phyloP scores from a whole-genome alignment of 37 sponge, comb jelly and placozoan species.

The Bolinopsis microptera region DNA sequence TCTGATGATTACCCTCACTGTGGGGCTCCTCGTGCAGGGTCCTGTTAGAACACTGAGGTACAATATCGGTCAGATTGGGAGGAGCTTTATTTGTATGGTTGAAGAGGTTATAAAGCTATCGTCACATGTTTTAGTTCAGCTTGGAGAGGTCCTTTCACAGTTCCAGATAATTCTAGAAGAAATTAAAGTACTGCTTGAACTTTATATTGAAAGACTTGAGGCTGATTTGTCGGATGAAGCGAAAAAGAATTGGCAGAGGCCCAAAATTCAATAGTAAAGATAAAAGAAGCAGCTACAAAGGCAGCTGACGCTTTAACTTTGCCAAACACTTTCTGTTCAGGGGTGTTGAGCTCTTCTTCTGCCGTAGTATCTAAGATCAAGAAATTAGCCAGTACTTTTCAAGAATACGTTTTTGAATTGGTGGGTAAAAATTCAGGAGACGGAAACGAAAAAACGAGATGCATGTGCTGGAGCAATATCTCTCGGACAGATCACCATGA shows the following conservation, averaged over 20 bases:
- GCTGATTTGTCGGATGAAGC: neutral
- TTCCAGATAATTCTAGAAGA: conserved; percentile 26
- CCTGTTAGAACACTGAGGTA: neutral
- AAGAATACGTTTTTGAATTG: neutral
- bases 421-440: neutral
- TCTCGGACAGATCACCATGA: neutral
- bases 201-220: neutral
- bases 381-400: neutral
- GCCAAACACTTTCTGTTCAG: conserved; percentile 4
- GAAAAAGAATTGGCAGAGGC: neutral
- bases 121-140: neutral
- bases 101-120: neutral
- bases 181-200: neutral
- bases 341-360: neutral
- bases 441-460: neutral
- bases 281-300: neutral
- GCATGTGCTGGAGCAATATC: neutral
- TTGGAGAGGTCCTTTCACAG: neutral
- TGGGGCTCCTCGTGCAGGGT: neutral
- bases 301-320: neutral
- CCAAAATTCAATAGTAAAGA: neutral
- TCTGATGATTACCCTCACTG: neutral
- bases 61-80: neutral
- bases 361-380: neutral
- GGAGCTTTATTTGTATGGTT: neutral